Evolutionary conservation across 2,113 vertebrate genomes (phyloP).

Genomic region (Egretta garzetta): DNA sequence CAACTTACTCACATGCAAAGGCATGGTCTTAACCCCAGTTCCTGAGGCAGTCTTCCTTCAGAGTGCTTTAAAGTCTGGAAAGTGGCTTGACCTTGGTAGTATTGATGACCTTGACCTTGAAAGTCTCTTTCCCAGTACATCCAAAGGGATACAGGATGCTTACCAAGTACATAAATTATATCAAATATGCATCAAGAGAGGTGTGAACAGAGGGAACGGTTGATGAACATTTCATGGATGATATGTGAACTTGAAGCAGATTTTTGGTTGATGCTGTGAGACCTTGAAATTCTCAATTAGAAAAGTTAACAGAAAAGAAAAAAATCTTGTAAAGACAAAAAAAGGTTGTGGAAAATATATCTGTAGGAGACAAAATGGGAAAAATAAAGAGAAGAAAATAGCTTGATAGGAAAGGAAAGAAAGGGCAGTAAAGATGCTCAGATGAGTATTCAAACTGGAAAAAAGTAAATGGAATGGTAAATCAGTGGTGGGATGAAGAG

Average conservation of each 20-base stretch:
- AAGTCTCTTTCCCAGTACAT: not conserved
- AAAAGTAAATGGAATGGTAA: not conserved
- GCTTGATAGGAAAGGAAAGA: not conserved
- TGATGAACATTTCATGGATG: not conserved
- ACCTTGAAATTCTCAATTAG: not conserved
- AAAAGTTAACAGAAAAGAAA: not conserved
- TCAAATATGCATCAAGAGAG: not conserved
- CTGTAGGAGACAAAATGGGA: not conserved
- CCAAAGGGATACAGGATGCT: not conserved
- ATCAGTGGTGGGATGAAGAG: not conserved
- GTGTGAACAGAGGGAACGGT: not conserved
- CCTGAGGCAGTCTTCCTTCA: not conserved
- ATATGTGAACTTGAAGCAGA: not conserved
- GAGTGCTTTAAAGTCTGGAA: not conserved
- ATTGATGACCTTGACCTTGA: not conserved
- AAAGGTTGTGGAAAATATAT: not conserved
- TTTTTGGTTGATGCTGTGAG: not conserved
- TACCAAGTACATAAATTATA: not conserved
- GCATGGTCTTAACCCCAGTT: accelerated
- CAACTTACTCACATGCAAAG: not conserved
- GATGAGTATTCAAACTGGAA: not conserved
- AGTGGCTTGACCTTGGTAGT: not conserved
- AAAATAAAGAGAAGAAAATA: not conserved
- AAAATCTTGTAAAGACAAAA: not conserved
- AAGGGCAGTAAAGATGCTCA: not conserved